Conservation (phyloP, 1,140 invertebrate species). For the Leptinotarsa defecta region DNA sequence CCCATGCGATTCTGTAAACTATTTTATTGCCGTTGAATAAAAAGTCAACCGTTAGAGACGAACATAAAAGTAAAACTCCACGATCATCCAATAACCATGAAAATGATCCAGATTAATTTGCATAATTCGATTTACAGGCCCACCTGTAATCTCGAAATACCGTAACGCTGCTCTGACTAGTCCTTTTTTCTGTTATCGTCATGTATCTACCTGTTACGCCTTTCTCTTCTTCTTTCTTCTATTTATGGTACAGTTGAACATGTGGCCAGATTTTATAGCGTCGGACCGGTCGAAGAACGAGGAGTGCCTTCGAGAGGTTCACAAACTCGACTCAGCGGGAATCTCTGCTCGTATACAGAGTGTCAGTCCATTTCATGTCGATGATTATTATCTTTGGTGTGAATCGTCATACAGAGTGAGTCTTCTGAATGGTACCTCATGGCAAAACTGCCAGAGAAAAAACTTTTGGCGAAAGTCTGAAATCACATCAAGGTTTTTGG, state of each 20-base stretch:
- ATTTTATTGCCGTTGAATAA: too few species aligned
- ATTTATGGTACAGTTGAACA: slow-evolving; percentile 4
- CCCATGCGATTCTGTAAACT: too few species aligned
- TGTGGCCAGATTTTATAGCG: slow-evolving; percentile 3
- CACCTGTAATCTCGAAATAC: not conserved
- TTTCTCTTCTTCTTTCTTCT: slow-evolving; percentile 8
- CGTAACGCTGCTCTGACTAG: not conserved
- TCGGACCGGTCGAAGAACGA: not conserved
- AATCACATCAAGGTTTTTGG: too few species aligned
- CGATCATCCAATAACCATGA: not conserved
- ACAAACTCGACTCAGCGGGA: not conserved
- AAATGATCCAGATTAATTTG: not conserved
- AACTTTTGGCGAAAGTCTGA: too few species aligned
- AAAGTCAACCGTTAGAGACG: too few species aligned
- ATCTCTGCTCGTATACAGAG: not conserved
- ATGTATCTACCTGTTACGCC: not conserved
- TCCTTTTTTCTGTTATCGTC: not conserved
- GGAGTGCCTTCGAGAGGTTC: not conserved
- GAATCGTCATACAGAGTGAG: too few species aligned
- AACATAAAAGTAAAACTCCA: too few species aligned
- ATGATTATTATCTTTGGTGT: too few species aligned
- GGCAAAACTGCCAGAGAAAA: too few species aligned
- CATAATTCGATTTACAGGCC: slow-evolving; percentile 1
- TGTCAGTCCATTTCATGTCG: not conserved
- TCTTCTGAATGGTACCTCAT: too few species aligned